Evolutionary conservation across 2,113 vertebrate genomes (phyloP), one percentile per base, ranked within the genome.

Genomic region (Oriolus oriolus): DNA sequence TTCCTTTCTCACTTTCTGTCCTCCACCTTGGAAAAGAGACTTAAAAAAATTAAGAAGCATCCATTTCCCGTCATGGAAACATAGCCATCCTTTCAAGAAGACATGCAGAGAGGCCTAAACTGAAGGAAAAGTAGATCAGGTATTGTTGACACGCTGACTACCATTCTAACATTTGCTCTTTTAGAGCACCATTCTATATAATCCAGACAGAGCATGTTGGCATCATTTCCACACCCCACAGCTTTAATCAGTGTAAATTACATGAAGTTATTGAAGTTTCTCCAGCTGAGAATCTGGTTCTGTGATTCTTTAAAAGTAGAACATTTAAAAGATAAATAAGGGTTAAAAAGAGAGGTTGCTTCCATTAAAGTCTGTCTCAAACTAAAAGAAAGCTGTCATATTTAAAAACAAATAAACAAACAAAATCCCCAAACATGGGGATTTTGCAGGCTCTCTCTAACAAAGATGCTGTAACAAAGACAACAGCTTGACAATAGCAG

Each of bases 401-500:
- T 77, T 86, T 47, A 26, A 85, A 82, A 76, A 54, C 3, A 83
- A 93, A 19, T 3, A 81, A 65, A 12, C 1, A 82, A 94, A 63
- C 3, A 66, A 56, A 60, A 49, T 33, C 20, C 57, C 16, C 16
- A 47, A 92, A 85, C 11, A 50, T 33, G 16, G 47, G 28, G 16
- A 23, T 52, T 92, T 96, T 94, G 20, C 26, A 82, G 41, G 9
- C 52, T 61, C 31, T 57, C n/a, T 86, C 41, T 88, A 45, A 76
- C 39, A 54, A 66, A 95, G 91, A 22, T 61, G 16, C 21, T 84
- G 50, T 78, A 93, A 95, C 52, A 93, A 82, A 96, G 92, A 77
- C 75, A 88, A 84, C 87, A 97, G 75, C 90, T 94, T 93, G 94
- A 80, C 89, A 79, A 84, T 71, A 89, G 66, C 83, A 97, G 74